phyloP scores from a whole-genome alignment of 2,113 vertebrate species.

The Saguinus imperator region DNA sequence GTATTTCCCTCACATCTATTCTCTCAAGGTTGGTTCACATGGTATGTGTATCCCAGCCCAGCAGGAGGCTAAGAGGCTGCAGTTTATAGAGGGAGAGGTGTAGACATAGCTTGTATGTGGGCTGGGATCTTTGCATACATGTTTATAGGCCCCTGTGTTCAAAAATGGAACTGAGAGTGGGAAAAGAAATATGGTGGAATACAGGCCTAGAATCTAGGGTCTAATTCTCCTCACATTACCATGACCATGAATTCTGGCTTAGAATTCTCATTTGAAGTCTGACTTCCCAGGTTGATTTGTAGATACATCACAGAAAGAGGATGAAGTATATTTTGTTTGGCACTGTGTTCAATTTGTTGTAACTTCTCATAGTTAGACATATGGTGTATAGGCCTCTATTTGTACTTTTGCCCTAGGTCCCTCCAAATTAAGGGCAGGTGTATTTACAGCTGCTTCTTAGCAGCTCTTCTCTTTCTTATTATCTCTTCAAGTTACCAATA shows the following conservation, averaged over 20 bases:
- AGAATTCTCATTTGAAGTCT: slow-evolving; percentile 2
- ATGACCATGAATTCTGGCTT: background rate
- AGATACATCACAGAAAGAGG: background rate
- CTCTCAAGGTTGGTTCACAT: background rate
- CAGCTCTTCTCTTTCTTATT: background rate
- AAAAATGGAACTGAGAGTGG: background rate
- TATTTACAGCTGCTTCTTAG: background rate
- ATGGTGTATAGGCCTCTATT: background rate
- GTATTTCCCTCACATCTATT: background rate
- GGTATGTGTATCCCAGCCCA: background rate
- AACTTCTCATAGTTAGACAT: background rate
- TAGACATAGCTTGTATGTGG: background rate
- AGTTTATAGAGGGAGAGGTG: background rate
- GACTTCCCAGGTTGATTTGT: background rate
- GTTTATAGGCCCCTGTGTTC: background rate
- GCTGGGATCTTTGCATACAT: background rate
- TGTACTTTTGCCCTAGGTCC: background rate
- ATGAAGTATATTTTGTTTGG: background rate
- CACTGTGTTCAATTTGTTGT: background rate
- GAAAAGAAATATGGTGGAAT: background rate
- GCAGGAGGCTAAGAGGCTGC: background rate
- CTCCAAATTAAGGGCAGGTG: background rate
- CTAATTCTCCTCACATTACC: background rate
- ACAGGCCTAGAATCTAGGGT: background rate
- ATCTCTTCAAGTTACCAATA: background rate